These are phyloP conservation scores for Proisotoma minuta DNA, from an alignment of 2,888 invertebrate genomes.

Conservation along the genomic window DNA sequence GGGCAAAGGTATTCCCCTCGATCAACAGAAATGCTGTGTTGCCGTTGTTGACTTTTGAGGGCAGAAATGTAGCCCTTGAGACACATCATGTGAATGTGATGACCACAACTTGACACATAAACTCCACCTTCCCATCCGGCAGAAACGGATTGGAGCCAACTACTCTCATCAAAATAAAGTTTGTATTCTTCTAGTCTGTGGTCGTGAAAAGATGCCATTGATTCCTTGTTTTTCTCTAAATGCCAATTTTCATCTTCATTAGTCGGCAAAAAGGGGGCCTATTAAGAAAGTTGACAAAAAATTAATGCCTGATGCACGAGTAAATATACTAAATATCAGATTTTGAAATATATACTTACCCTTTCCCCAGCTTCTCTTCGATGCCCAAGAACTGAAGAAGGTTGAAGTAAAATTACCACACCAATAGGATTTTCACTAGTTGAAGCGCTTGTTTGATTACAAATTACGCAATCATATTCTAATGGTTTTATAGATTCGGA, in stretches of 20 bases:
- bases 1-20: constrained; percentile 28
- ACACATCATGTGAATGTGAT: constrained; percentile 92
- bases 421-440: constrained; percentile 80
- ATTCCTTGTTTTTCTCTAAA: constrained; percentile 55
- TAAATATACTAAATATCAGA: background rate
- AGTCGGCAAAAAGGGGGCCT: constrained; percentile 57
- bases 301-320: background rate
- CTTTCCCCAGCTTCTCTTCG: constrained; percentile 41
- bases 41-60: constrained; percentile 70
- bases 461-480: constrained; percentile 93
- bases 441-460: constrained; percentile 82
- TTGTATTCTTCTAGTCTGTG: constrained; percentile 70
- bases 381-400: constrained; percentile 83
- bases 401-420: constrained; percentile 77
- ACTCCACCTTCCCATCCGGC: constrained; percentile 83
- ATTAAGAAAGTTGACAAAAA: background rate
- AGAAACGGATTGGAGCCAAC: constrained; percentile 73
- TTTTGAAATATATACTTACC: too few relatives aligned
- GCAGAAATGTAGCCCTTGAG: constrained; percentile 84
- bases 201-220: constrained; percentile 70
- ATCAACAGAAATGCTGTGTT: constrained; percentile 67
- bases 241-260: constrained; percentile 61
- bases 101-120: constrained; percentile 91
- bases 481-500: constrained; percentile 51
- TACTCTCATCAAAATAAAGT: constrained; percentile 70